Percentiles rank a stretch among this genome's conserved stretches.
phyloP scores from a whole-genome alignment of 2,113 vertebrate species.

The Corapipo altera region DNA sequence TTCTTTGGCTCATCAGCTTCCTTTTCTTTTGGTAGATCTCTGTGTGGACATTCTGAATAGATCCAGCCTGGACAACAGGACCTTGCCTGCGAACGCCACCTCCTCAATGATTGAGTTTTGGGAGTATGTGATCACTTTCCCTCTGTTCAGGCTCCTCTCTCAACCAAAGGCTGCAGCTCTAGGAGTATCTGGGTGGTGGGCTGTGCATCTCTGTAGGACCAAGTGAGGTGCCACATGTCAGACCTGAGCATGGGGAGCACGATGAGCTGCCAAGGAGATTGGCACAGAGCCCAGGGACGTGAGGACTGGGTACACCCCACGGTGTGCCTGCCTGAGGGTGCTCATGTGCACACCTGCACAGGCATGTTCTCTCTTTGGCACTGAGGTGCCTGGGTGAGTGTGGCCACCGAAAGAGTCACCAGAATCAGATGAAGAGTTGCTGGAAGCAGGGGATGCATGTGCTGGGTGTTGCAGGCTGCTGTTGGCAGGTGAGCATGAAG shows the following conservation, averaged over 20 bases:
- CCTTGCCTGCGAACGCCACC: constrained; percentile 71
- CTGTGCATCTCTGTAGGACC: not conserved
- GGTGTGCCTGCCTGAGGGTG: not conserved
- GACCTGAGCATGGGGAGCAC: accelerated
- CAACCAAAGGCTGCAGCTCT: not conserved
- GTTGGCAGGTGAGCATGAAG: not conserved
- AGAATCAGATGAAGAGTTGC: not conserved
- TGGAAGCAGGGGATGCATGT: not conserved
- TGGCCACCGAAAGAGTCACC: not conserved
- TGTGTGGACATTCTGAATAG: constrained; percentile 78
- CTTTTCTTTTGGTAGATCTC: constrained; percentile 72
- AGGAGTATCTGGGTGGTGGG: accelerated
- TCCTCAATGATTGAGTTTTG: constrained; percentile 90
- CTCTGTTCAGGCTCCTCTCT: not conserved
- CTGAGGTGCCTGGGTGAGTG: not conserved
- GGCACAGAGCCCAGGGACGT: not conserved
- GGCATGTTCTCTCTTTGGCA: not conserved
- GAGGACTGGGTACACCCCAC: not conserved
- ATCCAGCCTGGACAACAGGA: constrained; percentile 60
- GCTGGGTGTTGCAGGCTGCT: not conserved
- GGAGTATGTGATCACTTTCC: constrained; percentile 81
- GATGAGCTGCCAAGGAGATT: not conserved
- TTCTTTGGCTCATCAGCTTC: not conserved
- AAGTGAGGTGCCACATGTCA: not conserved
- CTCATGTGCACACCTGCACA: accelerated